Base-by-base conservation (phyloP, 1,140 invertebrate genomes). In the Pinna nobilis region DNA sequence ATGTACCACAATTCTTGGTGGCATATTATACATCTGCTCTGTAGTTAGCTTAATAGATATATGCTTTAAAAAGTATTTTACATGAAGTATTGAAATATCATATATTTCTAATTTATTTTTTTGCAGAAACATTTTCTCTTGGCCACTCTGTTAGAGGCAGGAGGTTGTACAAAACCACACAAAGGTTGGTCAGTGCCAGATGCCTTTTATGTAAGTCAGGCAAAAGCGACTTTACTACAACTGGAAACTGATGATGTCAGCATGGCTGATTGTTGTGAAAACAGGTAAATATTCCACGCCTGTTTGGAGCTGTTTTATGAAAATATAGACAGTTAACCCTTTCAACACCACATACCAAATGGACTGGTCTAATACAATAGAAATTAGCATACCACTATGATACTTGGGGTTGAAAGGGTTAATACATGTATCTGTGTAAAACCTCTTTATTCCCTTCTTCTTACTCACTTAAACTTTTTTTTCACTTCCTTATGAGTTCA, bases 201-300 rank as follows among this genome's bases (percentile, higher is more conserved):
- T 73, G 82, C 84, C 2, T 86, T 90, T 60, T 84, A 86, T 66
- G 82, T 90, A 7, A 85, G 90, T 64, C 89, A 90, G 74, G 88
- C 83, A 15, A 85, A 85, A 39, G 85, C 86, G 25, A 90, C 89
- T 6, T 74, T 90, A 13, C 76, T 84, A 50, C 89, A 89, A 69
- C 78, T 90, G 25, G 87, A 90, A 44, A 76, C 86, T 35, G 81
- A 82, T 44, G 83, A 84, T 60, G 80, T 87, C 20, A 84, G 87
- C 39, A 81, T 90, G 50, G 76, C 82, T 7, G 68, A 61, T 25
- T 76, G 73, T 25, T 87, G 87, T 80, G 84, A 90, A 67, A 77
- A 84, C 44, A 83, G 83, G 88, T 89, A 74, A 57, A 44, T 44
- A 18, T 15, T n/a, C n/a, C n/a, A n/a, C 11, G n/a, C n/a, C n/a